These are phyloP conservation scores for Epistrophe eligans DNA, from an alignment of 2,888 invertebrate species.

Conservation along the genomic window DNA sequence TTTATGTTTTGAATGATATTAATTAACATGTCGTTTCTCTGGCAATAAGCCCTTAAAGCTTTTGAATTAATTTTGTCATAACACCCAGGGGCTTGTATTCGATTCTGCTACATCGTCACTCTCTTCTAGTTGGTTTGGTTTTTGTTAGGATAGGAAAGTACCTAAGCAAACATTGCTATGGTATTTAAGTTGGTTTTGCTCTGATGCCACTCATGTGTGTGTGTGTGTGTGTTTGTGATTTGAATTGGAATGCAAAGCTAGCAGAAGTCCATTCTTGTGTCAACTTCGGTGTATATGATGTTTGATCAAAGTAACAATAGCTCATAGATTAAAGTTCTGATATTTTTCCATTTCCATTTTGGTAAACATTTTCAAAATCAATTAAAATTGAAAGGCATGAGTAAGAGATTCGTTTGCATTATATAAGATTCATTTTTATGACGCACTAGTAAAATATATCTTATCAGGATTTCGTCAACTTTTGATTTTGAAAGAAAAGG, in stretches of 20 bases:
- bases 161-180: slow-evolving; percentile 21
- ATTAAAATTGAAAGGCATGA: not conserved
- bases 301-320: slow-evolving; percentile 6
- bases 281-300: not conserved
- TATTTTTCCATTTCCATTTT: not conserved
- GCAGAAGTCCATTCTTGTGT: slow-evolving; percentile 19
- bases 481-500: too few relatives aligned
- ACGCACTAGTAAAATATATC: too few relatives aligned
- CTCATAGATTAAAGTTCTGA: not conserved
- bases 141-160: not conserved
- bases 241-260: slow-evolving; percentile 11
- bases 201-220: not conserved
- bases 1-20: slow-evolving; percentile 30
- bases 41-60: slow-evolving; percentile 29
- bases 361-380: slow-evolving; percentile 4
- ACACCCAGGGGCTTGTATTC: slow-evolving; percentile 9
- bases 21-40: slow-evolving; percentile 33
- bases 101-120: not conserved
- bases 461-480: too few relatives aligned
- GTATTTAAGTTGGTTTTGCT: slow-evolving; percentile 14
- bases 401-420: too few relatives aligned
- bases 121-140: not conserved
- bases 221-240: not conserved
- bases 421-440: too few relatives aligned
- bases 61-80: slow-evolving; percentile 27